Evolutionary conservation across 2,888 invertebrate genomes (phyloP), one percentile per base, ranked within the genome.

Genomic region (Philopedon plagiatum): DNA sequence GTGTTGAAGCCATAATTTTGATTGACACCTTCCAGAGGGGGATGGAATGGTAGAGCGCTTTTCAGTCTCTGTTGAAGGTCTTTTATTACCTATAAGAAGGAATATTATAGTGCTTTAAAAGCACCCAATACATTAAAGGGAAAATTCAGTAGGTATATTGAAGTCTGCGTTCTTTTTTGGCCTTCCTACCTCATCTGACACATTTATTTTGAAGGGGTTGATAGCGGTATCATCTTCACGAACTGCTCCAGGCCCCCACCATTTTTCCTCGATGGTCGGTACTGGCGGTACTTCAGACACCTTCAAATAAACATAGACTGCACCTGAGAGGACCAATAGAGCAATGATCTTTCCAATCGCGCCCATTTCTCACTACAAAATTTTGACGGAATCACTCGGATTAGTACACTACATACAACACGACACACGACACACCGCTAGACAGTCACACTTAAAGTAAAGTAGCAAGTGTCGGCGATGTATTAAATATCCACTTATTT

Each of bases 1-100:
- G 91, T 86, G 80, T 95, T 93, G 82, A 96, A 92, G 3, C 97
- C 97, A 79, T 96, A 96, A 65, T 91, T 89, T 84, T 95, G 96
- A 5, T 89, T 90, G 0, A 87, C 85, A 63, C 89, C 89, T 83
- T 93, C 91, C 34, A 94, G 80, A 0, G 94, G 92, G 3, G 82
- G 82, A 0, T 80, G 79, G 4, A 84, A 78, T 0, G 79, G 69
- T 32, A 83, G 76, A 1, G 86, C 83, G 67, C 87, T 86, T 0
- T 88, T 84, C 1, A 93, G 85, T 11, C 92, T 86, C 21, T 86
- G 85, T 76, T 86, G 85, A 1, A 91, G 81, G 75, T 90, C 90
- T 66, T 76, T 34, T 9, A 34, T 34, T 9, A 34, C 76, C 81
- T 81, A 15, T n/a, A 49, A 49, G 21, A 49, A 3, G 8, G 11